These are phyloP conservation scores for Diadema setosum DNA, from an alignment of 35 echinoderm and acorn worm species.

Conservation along the genomic window DNA sequence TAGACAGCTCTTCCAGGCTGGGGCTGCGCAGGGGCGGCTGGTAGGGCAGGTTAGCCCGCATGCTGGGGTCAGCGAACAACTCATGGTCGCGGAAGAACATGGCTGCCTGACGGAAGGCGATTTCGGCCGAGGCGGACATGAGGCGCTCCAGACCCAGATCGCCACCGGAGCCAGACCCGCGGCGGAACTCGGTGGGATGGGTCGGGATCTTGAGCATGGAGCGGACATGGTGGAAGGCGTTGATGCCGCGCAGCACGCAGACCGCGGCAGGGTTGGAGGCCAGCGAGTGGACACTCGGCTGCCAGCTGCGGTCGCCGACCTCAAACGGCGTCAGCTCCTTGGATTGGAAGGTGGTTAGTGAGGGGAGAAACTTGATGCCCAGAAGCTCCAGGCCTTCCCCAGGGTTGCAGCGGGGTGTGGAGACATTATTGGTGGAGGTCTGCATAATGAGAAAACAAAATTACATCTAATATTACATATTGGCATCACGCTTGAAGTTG, in stretches of 20 bases:
- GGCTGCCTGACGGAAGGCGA: slow-evolving; percentile 85
- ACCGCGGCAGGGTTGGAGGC: slow-evolving; percentile 74
- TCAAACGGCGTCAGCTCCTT: slow-evolving; percentile 97
- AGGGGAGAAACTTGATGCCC: slow-evolving; percentile 86
- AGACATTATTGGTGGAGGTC: neutral
- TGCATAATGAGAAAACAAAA: neutral
- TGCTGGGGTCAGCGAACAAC: slow-evolving; percentile 83
- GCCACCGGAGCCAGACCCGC: neutral
- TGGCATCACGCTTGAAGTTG: no score
- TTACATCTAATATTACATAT: neutral
- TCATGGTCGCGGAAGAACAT: slow-evolving; percentile 90
- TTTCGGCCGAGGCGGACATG: slow-evolving; percentile 79
- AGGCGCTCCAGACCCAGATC: slow-evolving; percentile 38
- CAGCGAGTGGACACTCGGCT: slow-evolving; percentile 69
- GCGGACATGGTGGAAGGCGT: slow-evolving; percentile 70
- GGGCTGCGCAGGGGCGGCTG: slow-evolving; percentile 77
- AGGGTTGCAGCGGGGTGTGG: neutral
- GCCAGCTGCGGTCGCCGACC: slow-evolving; percentile 90
- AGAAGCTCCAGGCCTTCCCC: slow-evolving; percentile 77
- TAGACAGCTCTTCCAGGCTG: slow-evolving; percentile 72
- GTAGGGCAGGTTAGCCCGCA: slow-evolving; percentile 83
- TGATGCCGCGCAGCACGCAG: slow-evolving; percentile 75
- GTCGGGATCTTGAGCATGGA: slow-evolving; percentile 15
- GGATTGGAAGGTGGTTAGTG: slow-evolving; percentile 66
- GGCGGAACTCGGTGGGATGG: neutral